Evolutionary conservation across 2,797 vertebrate species (phyloP), one percentile per base, ranked within the genome.

Genomic region (Microcaecilia unicolor): DNA sequence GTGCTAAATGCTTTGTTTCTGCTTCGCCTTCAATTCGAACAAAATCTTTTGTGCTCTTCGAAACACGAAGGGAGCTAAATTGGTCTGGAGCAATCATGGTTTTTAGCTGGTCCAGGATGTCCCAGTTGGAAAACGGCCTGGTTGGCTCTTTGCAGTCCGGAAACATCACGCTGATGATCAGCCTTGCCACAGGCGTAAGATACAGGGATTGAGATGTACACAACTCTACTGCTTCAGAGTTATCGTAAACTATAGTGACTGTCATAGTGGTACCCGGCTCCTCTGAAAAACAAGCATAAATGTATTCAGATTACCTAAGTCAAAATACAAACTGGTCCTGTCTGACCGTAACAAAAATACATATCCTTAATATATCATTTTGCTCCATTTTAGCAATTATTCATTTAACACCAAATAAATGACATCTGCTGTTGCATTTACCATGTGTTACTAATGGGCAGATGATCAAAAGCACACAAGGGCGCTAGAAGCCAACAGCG

Each of bases 91-190:
- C 65, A 27, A 72, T 74, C 26, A 77, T 55, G 29, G 42, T 69
- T 44, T 79, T 79, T 36, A 82, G 42, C 21, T 67, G 66, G 38
- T 79, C 72, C 50, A 78, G 62, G 53, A 79, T 64, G 43, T 78
- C 70, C 71, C 67, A 64, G 48, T 72, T 77, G 17, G 70, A 76
- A 31, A 76, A 49, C 6, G 62, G 51, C 22, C 59, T 57, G 12
- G 40, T 34, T 4, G 47, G 39, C 26, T 63, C 55, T 9, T 31
- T 31, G 22, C 48, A 55, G 31, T 70, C 61, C 9, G 72, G 71
- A 28, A 79, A 58, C 28, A 70, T 41, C 15, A 81, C 67, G 8
- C 33, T 71, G 51, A 81, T 71, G 18, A 64, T 56, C 51, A 79
- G 22, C 41, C 72, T 78, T 28, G 72, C 67, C 41, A 70, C 72